A percentile compares a stretch with the other conserved stretches of the same genome.
Conservation (phyloP, 2,797 vertebrate genomes). For the Diplodus puntazzo region DNA sequence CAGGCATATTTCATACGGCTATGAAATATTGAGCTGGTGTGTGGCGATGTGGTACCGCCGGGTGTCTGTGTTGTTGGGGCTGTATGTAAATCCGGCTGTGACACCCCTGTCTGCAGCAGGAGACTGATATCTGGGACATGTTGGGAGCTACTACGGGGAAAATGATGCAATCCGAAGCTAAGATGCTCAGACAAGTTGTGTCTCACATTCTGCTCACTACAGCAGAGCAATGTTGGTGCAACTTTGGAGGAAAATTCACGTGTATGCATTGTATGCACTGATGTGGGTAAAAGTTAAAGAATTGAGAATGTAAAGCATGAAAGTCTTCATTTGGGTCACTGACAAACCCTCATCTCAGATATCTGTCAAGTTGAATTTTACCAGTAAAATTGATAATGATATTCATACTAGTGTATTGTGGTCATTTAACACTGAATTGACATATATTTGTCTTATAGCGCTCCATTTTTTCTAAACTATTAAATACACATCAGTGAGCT, state of each 20-base stretch:
- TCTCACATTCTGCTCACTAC: constrained; percentile 42
- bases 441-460: background rate
- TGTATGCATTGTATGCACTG: constrained; percentile 10
- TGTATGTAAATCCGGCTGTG: constrained; percentile 79
- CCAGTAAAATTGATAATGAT: too few species aligned
- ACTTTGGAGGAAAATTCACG: constrained; percentile 47
- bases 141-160: constrained; percentile 65
- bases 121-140: constrained; percentile 83
- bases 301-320: background rate
- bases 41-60: constrained; percentile 87
- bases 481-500: background rate
- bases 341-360: background rate
- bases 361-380: background rate
- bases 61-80: constrained; percentile 78
- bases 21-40: constrained; percentile 98
- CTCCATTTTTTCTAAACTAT: background rate
- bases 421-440: background rate
- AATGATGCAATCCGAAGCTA: constrained; percentile 80
- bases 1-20: constrained; percentile 93
- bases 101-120: constrained; percentile 75
- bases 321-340: background rate
- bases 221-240: constrained; percentile 56
- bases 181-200: constrained; percentile 63
- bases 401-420: background rate
- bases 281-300: constrained; percentile 19